Conservation (phyloP, 2,797 vertebrate species). For the Anableps anableps region DNA sequence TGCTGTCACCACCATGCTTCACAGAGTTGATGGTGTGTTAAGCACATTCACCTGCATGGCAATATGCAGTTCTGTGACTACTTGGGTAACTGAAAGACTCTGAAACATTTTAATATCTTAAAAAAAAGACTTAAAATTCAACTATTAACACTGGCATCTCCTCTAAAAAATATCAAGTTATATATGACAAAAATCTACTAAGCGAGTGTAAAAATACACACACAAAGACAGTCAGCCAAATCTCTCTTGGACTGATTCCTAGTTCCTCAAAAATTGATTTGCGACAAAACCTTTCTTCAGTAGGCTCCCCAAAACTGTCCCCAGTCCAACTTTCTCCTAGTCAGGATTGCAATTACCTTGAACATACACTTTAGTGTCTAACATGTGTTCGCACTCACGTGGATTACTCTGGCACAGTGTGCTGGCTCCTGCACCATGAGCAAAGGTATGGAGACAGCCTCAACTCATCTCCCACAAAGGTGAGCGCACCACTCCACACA, state of each 20-base stretch:
- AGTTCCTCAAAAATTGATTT: background rate
- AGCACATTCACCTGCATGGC: background rate
- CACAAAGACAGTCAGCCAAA: background rate
- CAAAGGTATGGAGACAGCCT: conserved; percentile 24
- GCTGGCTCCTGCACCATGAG: conserved; percentile 11
- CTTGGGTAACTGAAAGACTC: background rate
- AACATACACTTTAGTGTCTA: conserved; percentile 24
- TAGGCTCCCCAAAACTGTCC: background rate
- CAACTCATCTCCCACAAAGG: conserved; percentile 26
- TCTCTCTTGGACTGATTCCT: background rate
- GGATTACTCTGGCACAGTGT: conserved; percentile 28
- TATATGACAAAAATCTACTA: background rate
- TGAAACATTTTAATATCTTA: background rate
- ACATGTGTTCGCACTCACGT: conserved; percentile 23
- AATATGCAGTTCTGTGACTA: too few species aligned
- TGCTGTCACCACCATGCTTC: background rate
- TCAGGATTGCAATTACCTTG: conserved; percentile 21
- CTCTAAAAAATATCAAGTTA: background rate
- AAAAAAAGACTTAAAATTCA: background rate
- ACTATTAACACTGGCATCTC: background rate
- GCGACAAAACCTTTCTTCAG: background rate
- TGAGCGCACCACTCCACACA: conserved; percentile 26
- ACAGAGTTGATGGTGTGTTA: too few species aligned
- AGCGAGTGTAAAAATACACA: background rate
- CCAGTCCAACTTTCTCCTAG: conserved; percentile 10